Evolutionary conservation across 2,113 vertebrate genomes (phyloP), one percentile per base, ranked within the genome.

Genomic region (Lucifuga dentata): DNA sequence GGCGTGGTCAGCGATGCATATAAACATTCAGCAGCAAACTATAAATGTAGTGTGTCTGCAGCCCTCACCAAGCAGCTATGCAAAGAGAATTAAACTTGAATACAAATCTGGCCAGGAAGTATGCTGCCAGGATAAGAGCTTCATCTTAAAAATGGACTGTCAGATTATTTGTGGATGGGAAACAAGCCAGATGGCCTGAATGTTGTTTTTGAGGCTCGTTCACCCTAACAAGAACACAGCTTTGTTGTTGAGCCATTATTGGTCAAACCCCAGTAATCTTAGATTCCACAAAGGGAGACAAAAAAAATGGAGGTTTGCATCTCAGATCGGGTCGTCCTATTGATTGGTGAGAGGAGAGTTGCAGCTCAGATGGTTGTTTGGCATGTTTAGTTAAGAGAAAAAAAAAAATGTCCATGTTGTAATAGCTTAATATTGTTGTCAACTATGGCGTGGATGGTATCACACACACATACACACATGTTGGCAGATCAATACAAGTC

Each of bases 121-220:
- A 21, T 16, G 11, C 50, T 29, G 29, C 16, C 11, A 50, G 21
- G 8, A 26, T 52, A 32, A 20, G 1, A 12, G 20, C 38, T 43
- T 12, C 60, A 44, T 49, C 11, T 50, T 19, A 45, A 10, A 67
- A 65, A 59, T 29, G n/a, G 23, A 66, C 46, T 39, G 35, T 19
- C 10, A 43, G 48, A 40, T 46, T 77, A 24, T 77, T 40, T 71
- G 46, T 60, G 53, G 45, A 46, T 1, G 8, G 20, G 4, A 17
- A 33, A 11, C 57, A 32, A 61, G 24, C 49, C 8, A 51, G 36
- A 63, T 23, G 59, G n/a, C n/a, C n/a, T 35, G 11, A 11, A 3
- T 8, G 8, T 35, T 35, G 8, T 11, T 35, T 35, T 35, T 23
- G 49, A 51, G 13, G 10, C 44, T 16, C 13, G 39, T 46, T 12